phyloP scores from a whole-genome alignment of 2,797 vertebrate species.

The Mionectes olivaceus region DNA sequence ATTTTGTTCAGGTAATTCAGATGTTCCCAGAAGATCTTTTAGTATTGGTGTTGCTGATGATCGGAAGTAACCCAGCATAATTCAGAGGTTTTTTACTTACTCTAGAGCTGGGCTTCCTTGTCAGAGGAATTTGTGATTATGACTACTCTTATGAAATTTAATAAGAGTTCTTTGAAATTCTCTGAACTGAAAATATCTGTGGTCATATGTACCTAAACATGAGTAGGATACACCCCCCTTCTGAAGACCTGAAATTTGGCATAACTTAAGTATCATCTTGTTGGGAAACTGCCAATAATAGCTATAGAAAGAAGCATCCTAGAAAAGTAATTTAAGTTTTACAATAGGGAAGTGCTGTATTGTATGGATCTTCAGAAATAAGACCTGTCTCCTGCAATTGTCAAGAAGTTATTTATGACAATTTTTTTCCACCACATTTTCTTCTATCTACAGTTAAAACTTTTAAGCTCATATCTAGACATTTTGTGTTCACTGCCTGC shows the following conservation, averaged over 20 bases:
- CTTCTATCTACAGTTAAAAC: background rate
- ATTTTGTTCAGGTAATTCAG: background rate
- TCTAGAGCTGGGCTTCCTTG: background rate
- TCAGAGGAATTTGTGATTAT: background rate
- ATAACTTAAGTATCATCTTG: background rate
- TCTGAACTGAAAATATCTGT: background rate
- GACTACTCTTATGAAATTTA: background rate
- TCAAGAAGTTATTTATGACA: background rate
- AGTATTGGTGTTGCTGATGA: background rate
- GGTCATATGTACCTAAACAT: background rate
- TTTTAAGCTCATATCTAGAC: background rate
- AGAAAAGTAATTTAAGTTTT: background rate
- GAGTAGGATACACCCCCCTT: background rate
- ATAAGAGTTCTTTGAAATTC: background rate
- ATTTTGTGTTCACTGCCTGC: background rate
- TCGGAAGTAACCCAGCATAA: background rate
- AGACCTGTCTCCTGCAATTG: background rate
- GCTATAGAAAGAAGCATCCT: background rate
- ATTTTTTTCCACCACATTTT: rapidly evolving
- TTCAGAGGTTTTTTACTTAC: background rate
- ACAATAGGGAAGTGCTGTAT: background rate
- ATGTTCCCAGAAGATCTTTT: background rate
- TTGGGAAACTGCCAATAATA: background rate
- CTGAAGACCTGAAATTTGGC: background rate
- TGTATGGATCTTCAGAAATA: background rate